Evolutionary conservation across 2,888 invertebrate species (phyloP).

Genomic region (Steinernema carpocapsae): DNA sequence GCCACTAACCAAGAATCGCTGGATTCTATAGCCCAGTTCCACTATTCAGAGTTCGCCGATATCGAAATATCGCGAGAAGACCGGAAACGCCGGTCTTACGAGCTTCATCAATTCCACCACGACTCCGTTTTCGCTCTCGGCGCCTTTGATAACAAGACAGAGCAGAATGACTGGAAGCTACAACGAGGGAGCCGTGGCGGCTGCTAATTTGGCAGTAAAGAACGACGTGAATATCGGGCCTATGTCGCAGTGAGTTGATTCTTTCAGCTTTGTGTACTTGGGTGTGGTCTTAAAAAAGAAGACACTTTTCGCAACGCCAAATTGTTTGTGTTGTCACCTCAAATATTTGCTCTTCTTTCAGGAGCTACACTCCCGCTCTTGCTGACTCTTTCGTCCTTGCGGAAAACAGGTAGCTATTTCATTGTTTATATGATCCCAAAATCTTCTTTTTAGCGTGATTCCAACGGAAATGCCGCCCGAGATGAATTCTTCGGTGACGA

Average conservation of each 20-base stretch:
- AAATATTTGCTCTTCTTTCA: neutral
- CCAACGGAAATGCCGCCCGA: neutral
- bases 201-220: neutral
- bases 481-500: neutral
- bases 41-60: constrained; percentile 34
- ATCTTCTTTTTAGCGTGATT: no score
- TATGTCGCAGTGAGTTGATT: neutral
- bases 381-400: constrained; percentile 1
- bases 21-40: neutral
- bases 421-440: no score
- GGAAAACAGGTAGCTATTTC: no score
- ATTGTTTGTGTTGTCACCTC: neutral
- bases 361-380: neutral
- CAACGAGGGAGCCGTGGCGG: neutral
- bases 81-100: neutral
- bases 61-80: constrained; percentile 38
- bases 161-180: neutral
- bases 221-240: neutral
- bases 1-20: constrained; percentile 12
- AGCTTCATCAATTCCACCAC: neutral
- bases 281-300: no score
- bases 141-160: neutral
- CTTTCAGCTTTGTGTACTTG: no score
- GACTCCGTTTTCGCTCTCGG: neutral
- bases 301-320: no score